Conservation (phyloP, 2,113 vertebrate genomes). For the Trogon melanurus region DNA sequence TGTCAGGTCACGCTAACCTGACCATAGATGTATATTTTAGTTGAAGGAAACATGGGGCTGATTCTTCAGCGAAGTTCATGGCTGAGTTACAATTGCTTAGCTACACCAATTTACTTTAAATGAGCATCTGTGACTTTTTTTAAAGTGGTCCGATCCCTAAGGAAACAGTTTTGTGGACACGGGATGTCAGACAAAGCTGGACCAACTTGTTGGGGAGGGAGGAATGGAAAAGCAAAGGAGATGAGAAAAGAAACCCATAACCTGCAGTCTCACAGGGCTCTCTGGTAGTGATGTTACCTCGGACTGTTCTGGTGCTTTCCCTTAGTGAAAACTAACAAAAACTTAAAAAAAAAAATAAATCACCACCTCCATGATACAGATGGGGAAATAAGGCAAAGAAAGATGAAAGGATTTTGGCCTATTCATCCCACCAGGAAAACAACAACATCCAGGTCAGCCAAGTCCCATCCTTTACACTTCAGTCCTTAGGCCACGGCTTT, state of each 20-base stretch:
- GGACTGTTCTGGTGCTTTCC: neutral
- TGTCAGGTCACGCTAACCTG: constrained; percentile 56
- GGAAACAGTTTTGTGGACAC: neutral
- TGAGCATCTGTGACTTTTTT: neutral
- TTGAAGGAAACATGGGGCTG: neutral
- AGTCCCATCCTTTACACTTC: neutral
- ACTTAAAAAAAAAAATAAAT: neutral
- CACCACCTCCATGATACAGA: neutral
- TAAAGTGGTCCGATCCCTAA: neutral
- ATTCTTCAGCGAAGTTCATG: neutral
- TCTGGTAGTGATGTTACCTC: neutral
- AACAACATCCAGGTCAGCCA: constrained; percentile 26
- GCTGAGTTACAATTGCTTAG: neutral
- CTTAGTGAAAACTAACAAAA: neutral
- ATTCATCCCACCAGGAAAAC: constrained; percentile 46
- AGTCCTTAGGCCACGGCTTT: neutral
- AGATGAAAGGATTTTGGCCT: constrained; percentile 36
- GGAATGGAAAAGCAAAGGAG: neutral
- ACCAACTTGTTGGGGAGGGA: neutral
- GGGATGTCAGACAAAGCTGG: neutral
- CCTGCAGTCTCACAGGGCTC: neutral
- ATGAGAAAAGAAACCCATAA: neutral
- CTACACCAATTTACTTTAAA: neutral
- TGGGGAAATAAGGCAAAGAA: constrained; percentile 38
- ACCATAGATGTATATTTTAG: constrained; percentile 3